These are phyloP conservation scores for Rousettus madagascariensis DNA, from an alignment of 2,797 vertebrate genomes.

Conservation along the genomic window DNA sequence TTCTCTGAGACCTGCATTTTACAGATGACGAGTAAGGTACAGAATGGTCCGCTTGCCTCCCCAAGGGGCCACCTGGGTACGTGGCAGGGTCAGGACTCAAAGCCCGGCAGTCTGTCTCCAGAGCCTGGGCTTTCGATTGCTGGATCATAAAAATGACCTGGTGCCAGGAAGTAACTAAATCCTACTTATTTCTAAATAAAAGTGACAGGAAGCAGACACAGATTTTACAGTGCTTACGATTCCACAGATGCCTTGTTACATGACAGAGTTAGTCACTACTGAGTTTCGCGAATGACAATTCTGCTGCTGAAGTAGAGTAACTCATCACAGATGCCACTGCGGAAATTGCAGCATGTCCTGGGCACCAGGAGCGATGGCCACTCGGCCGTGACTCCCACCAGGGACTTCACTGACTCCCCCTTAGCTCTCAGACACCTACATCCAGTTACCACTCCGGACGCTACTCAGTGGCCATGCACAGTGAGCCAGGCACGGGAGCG, in stretches of 20 bases:
- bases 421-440: background rate
- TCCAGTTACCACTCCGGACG: background rate
- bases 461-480: too few species aligned
- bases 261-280: background rate
- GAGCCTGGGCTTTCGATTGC: background rate
- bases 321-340: background rate
- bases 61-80: constrained; percentile 1
- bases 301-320: background rate
- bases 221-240: too few species aligned
- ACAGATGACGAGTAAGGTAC: background rate
- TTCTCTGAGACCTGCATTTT: background rate
- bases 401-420: background rate
- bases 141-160: background rate
- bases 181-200: background rate
- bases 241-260: background rate
- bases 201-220: background rate
- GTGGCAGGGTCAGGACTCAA: background rate
- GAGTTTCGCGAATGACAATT: background rate
- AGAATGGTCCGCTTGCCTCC: background rate
- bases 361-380: background rate
- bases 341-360: background rate
- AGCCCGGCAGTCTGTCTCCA: background rate
- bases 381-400: background rate
- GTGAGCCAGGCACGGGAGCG: background rate
- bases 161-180: background rate